Evolutionary conservation across 2,113 vertebrate species (phyloP), one percentile per base, ranked within the genome.

Genomic region (Eupsittula cactorum): DNA sequence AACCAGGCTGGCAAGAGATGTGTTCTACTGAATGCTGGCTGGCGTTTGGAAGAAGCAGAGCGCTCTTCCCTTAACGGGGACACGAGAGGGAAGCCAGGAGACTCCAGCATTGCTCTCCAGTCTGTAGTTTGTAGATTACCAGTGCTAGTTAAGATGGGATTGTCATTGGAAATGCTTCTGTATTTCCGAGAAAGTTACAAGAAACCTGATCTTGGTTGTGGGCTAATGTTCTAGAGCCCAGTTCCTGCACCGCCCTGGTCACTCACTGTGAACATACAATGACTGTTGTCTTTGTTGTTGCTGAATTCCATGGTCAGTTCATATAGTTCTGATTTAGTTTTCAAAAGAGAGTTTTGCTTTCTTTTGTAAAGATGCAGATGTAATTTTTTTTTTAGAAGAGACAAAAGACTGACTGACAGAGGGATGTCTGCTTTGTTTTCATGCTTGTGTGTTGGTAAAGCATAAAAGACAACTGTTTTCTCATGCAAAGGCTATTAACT

Each of bases 181-280:
- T 41, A 21, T 93, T 80, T 86, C 29, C 59, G 69, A 83, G 67
- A 86, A 44, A 0, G 1, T 77, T 52, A 11, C 7, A 49, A 46
- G 77, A 82, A 80, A 49, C 7, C 57, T 85, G 39, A 47, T 13
- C 20, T 27, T 55, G 63, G 17, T 55, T 76, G 14, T 5, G 17
- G 42, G 33, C 24, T 76, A 9, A 9, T 12, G 31, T 84, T 82
- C 18, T 29, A 27, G 60, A 65, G 16, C 17, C 25, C 6, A 7
- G 24, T 41, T 79, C 47, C 42, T 64, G 47, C 71, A 76, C 69
- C 84, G 86, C 24, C 20, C 49, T 74, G 42, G 16, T 46, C 39
- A 9, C n/a, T 77, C 0, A 0, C 41, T 70, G 37, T 47, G 33
- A 47, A 0, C 20, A 5, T 19, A 8, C 1, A 7, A 11, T 2